Percentiles rank a stretch among this genome's conserved stretches.
These are phyloP conservation scores for Philaethria dido DNA, from an alignment of 2,888 invertebrate genomes.

Conservation along the genomic window DNA sequence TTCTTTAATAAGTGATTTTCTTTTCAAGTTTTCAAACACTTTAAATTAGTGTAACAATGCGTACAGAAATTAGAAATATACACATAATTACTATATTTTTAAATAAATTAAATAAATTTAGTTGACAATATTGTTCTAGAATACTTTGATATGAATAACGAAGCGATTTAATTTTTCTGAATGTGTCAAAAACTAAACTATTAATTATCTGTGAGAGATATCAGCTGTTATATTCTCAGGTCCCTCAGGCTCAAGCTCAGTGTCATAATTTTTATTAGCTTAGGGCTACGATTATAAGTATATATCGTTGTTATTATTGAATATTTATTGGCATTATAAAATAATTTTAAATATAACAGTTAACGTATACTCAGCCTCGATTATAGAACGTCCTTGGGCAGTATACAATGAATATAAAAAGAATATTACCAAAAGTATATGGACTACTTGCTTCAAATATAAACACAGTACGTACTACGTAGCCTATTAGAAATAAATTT, in stretches of 20 bases:
- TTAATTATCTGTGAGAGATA: background rate
- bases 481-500: background rate
- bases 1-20: slow-evolving; percentile 25
- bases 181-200: background rate
- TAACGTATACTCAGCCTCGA: background rate
- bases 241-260: no score
- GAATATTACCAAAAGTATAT: slow-evolving; percentile 55
- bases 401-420: slow-evolving; percentile 58
- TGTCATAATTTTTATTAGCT: background rate
- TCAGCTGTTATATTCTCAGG: background rate
- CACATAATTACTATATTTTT: background rate
- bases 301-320: background rate
- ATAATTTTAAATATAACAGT: background rate
- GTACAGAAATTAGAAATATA: no score
- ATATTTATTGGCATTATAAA: background rate
- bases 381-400: background rate
- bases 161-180: background rate
- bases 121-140: background rate
- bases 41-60: no score
- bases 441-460: slow-evolving; percentile 52
- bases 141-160: background rate
- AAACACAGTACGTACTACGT: slow-evolving; percentile 54
- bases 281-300: background rate
- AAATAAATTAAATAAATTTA: background rate
- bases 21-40: slow-evolving; percentile 4